Conservation (phyloP, 2,888 invertebrate genomes). For the Rhingia rostrata region DNA sequence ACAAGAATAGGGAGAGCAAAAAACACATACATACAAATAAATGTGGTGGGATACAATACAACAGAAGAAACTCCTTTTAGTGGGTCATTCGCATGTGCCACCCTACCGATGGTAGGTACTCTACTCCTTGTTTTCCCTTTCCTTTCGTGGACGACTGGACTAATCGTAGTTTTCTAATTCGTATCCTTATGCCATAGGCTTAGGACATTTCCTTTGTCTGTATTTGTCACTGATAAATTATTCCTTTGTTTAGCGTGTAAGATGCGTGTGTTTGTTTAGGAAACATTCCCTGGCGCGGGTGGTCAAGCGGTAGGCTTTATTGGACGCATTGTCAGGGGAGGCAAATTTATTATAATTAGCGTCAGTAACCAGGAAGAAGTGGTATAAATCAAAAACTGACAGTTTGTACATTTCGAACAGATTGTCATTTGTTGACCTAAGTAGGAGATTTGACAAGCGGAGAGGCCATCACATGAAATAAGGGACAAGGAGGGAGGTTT, state of each 20-base stretch:
- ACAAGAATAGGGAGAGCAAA: conserved; percentile 19
- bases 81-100: conserved; percentile 72
- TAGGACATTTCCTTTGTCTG: conserved; percentile 52
- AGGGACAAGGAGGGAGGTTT: not conserved
- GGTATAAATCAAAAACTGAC: conserved; percentile 46
- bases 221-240: conserved; percentile 72
- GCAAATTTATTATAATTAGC: conserved; percentile 72
- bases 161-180: conserved; percentile 67
- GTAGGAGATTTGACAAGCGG: not conserved
- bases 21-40: conserved; percentile 30
- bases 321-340: conserved; percentile 65
- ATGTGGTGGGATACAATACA: conserved; percentile 21
- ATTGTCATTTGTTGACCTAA: not conserved
- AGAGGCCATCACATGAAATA: not conserved
- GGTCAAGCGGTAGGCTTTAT: conserved; percentile 59
- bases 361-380: conserved; percentile 52
- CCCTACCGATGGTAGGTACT: not conserved
- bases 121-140: conserved; percentile 1
- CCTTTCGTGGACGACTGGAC: conserved; percentile 18
- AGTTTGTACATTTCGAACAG: conserved; percentile 10
- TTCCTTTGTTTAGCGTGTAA: conserved; percentile 62
- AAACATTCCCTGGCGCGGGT: conserved; percentile 45
- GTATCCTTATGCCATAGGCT: conserved; percentile 14
- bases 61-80: conserved; percentile 49
- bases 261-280: conserved; percentile 22